Conservation (phyloP, 2,888 invertebrate genomes). For the Lypha dubia region DNA sequence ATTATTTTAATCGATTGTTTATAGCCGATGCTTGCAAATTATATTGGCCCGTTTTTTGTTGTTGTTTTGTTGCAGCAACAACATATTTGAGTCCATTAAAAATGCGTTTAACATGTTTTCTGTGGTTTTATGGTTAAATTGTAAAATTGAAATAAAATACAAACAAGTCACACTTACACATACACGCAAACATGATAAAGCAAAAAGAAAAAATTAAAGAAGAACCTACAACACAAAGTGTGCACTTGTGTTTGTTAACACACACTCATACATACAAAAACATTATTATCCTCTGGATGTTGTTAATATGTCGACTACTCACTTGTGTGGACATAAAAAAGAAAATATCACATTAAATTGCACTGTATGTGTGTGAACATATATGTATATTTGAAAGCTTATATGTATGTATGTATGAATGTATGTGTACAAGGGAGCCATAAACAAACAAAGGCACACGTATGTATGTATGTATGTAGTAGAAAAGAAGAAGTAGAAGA, state of each 20-base stretch:
- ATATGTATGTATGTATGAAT: not conserved
- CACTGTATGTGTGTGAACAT: slow-evolving; percentile 22
- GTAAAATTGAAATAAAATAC: slow-evolving; percentile 76
- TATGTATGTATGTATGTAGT: not conserved
- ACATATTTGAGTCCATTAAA: slow-evolving; percentile 82
- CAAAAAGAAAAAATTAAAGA: slow-evolving; percentile 20
- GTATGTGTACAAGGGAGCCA: not conserved
- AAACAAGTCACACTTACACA: slow-evolving; percentile 47
- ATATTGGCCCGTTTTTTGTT: slow-evolving; percentile 41
- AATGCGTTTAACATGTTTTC: slow-evolving; percentile 77
- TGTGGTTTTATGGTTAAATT: slow-evolving; percentile 74
- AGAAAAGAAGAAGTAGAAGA: not conserved
- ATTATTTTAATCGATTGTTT: slow-evolving; percentile 72
- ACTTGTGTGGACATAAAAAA: slow-evolving; percentile 54
- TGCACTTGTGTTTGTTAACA: not conserved
- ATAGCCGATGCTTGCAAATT: slow-evolving; percentile 69
- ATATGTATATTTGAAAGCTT: not conserved
- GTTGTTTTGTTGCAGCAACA: slow-evolving; percentile 76
- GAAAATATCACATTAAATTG: slow-evolving; percentile 48
- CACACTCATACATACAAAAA: slow-evolving; percentile 29
- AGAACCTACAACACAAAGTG: slow-evolving; percentile 49
- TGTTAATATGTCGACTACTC: slow-evolving; percentile 51
- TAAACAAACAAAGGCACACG: not conserved
- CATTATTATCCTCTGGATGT: slow-evolving; percentile 45
- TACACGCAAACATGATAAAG: slow-evolving; percentile 1